phyloP scores from a whole-genome alignment of 2,113 vertebrate genomes.

The Reinhardtius hippoglossoides region DNA sequence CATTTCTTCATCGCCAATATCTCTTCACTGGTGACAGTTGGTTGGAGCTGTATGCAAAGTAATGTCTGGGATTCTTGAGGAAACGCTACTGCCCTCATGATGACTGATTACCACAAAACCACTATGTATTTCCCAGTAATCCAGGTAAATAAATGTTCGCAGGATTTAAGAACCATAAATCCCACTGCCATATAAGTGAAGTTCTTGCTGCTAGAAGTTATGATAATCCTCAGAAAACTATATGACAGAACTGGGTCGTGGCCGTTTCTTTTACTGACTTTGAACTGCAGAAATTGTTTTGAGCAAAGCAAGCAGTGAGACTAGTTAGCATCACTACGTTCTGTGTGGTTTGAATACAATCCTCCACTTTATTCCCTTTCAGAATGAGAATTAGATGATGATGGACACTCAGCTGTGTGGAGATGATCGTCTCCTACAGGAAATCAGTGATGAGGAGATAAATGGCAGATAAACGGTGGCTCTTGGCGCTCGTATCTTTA shows the following conservation, averaged over 20 bases:
- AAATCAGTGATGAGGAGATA: background rate
- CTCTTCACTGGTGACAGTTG: slow-evolving; percentile 1
- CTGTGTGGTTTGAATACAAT: background rate
- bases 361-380: background rate
- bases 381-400: slow-evolving; percentile 1
- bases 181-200: background rate
- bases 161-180: slow-evolving; percentile 6
- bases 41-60: background rate
- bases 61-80: background rate
- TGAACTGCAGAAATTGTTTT: background rate
- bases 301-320: background rate
- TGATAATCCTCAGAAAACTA: slow-evolving; percentile 17
- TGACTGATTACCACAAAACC: background rate
- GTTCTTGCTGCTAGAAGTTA: slow-evolving; percentile 16
- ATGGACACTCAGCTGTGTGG: background rate
- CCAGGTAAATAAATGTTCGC: background rate
- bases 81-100: background rate
- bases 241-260: slow-evolving; percentile 40
- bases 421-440: background rate
- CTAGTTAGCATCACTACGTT: background rate
- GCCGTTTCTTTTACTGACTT: background rate
- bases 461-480: background rate
- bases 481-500: background rate
- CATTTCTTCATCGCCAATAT: slow-evolving; percentile 12
- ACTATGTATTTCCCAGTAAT: background rate